These are phyloP conservation scores for Drosophila suboccidentalis DNA, from an alignment of 2,888 invertebrate species.

Conservation along the genomic window DNA sequence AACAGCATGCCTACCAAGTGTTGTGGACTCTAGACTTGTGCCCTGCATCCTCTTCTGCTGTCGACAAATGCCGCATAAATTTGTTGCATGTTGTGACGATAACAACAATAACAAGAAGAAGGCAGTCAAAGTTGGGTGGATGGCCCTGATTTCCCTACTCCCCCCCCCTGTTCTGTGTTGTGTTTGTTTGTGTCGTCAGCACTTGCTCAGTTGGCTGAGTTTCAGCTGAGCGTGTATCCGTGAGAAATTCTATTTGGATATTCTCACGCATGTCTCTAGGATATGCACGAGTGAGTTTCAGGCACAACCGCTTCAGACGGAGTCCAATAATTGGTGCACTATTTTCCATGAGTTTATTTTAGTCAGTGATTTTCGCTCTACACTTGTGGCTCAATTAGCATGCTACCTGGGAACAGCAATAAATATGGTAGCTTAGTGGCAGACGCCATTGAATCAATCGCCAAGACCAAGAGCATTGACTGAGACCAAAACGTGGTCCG, in stretches of 20 bases:
- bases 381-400: constrained; percentile 66
- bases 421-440: not conserved
- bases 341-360: constrained; percentile 71
- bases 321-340: constrained; percentile 71
- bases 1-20: constrained; percentile 50
- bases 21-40: constrained; percentile 12
- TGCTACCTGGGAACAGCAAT: constrained; percentile 57
- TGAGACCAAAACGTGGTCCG: constrained; percentile 18
- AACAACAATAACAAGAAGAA: constrained; percentile 27
- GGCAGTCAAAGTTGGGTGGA: constrained; percentile 35
- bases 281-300: constrained; percentile 82
- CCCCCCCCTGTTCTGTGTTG: not conserved
- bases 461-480: constrained; percentile 6
- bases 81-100: constrained; percentile 59
- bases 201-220: constrained; percentile 8
- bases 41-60: constrained; percentile 12
- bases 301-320: constrained; percentile 20
- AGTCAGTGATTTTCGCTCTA: constrained; percentile 44
- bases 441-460: constrained; percentile 25
- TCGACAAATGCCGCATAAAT: constrained; percentile 60
- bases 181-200: constrained; percentile 14
- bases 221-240: constrained; percentile 48
- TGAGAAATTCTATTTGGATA: constrained; percentile 75
- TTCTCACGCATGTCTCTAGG: constrained; percentile 85
- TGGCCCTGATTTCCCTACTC: constrained; percentile 17